Conservation (phyloP, 2,888 invertebrate species). For the Galeopsomyia nigrocyanea region DNA sequence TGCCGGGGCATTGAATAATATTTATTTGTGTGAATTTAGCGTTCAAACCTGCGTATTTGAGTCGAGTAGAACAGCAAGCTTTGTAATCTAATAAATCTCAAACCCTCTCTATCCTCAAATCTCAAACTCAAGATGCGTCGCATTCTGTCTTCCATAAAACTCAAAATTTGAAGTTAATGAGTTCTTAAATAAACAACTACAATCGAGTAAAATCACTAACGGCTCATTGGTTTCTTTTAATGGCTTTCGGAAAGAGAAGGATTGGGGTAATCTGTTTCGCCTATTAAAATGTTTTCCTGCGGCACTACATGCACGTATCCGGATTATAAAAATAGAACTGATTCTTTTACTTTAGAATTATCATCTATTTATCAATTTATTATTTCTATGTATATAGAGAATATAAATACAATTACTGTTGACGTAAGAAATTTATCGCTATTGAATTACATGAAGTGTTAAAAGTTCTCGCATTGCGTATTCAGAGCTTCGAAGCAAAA, state of each 20-base stretch:
- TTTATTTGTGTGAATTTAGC: no score
- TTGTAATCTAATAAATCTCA: conserved; percentile 23
- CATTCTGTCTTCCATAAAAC: conserved; percentile 30
- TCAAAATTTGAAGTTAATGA: conserved; percentile 36
- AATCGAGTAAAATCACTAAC: conserved; percentile 10
- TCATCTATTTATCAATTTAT: background rate
- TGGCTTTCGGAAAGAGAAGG: conserved; percentile 8
- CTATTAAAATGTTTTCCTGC: conserved; percentile 10
- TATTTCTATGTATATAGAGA: background rate
- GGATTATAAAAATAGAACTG: no score
- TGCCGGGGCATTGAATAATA: no score
- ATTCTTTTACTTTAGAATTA: no score
- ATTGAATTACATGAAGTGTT: no score
- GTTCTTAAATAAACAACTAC: conserved; percentile 22
- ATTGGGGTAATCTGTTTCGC: conserved; percentile 4
- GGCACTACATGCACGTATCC: background rate
- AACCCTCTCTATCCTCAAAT: no score
- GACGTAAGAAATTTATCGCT: no score
- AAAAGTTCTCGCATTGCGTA: no score
- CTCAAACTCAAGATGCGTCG: background rate
- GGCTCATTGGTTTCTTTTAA: conserved; percentile 27
- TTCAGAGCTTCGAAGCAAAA: no score
- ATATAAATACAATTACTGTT: no score
- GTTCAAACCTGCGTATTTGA: no score
- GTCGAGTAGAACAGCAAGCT: conserved; percentile 27